phyloP scores from a whole-genome alignment of 2,113 vertebrate genomes.

The Xiphophorus hellerii region DNA sequence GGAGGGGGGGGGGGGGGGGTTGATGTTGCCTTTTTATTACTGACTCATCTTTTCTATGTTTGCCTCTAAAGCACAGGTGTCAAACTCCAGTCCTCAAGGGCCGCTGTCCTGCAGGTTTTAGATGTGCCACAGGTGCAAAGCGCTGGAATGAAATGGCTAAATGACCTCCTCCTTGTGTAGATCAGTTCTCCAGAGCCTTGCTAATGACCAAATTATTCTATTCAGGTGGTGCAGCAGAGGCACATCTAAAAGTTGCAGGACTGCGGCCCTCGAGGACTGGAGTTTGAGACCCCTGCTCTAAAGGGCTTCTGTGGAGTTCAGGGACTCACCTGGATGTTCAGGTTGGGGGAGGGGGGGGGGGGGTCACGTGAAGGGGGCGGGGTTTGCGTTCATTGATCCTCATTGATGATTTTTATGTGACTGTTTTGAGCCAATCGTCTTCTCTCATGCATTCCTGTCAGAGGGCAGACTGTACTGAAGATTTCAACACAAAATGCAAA shows the following conservation, averaged over 20 bases:
- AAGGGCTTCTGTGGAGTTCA: conserved; percentile 62
- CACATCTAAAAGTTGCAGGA: no score
- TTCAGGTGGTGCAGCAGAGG: no score
- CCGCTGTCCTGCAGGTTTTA: no score
- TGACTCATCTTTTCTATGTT: conserved; percentile 48
- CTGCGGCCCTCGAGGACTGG: no score
- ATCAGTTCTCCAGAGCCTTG: no score
- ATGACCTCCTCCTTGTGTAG: no score
- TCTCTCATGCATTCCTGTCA: conserved; percentile 98
- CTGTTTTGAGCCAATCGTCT: conserved; percentile 96
- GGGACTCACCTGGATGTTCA: conserved; percentile 29
- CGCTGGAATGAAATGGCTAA: no score
- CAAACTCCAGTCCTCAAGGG: no score
- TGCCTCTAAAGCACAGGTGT: conserved; percentile 60
- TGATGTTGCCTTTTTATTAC: conserved; percentile 50
- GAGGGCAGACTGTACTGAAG: conserved; percentile 91
- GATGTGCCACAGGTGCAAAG: no score
- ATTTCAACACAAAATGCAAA: conserved; percentile 83
- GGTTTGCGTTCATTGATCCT: conserved; percentile 10
- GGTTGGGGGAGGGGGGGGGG: conserved; percentile 3
- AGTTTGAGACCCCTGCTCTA: no score
- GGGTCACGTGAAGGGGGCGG: neutral
- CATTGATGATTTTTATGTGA: conserved; percentile 84
- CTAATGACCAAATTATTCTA: no score
- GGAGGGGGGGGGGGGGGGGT: neutral